Percentiles rank a stretch among this genome's conserved stretches.
phyloP scores from a whole-genome alignment of 2,797 vertebrate genomes.

The Graptemys geographica region DNA sequence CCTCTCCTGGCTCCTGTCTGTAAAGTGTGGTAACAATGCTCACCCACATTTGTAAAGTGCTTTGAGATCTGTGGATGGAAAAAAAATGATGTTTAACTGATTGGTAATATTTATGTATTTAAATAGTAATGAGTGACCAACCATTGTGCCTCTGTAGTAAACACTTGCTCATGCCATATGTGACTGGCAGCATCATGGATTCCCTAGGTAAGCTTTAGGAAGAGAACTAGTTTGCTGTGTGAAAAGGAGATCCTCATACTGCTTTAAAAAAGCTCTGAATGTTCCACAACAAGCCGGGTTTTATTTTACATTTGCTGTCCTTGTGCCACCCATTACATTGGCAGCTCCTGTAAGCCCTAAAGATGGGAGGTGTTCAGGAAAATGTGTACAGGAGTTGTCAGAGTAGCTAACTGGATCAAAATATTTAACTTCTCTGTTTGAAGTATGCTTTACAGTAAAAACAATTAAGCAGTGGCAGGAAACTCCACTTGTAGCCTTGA shows the following conservation, averaged over 20 bases:
- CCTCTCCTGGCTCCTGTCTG: neutral
- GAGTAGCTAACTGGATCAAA: neutral
- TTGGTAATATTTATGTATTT: neutral
- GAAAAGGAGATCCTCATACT: neutral
- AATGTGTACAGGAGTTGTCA: neutral
- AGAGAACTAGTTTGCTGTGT: neutral
- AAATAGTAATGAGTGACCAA: neutral
- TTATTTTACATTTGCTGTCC: neutral
- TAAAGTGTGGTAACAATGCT: neutral
- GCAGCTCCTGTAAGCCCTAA: neutral
- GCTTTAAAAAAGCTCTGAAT: neutral
- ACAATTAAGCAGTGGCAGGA: neutral
- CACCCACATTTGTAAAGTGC: neutral
- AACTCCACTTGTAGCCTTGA: neutral
- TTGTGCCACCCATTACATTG: neutral
- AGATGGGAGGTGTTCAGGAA: neutral
- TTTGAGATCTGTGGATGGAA: neutral
- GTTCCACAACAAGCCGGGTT: neutral
- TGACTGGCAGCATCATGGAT: neutral
- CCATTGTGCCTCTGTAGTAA: neutral
- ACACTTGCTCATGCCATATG: neutral
- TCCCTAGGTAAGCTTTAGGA: neutral
- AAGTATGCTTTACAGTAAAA: slow-evolving; percentile 8
- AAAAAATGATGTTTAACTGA: neutral
- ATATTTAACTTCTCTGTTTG: neutral